These are phyloP conservation scores for Ditula angustiorana DNA, from an alignment of 2,888 invertebrate species.

Conservation along the genomic window DNA sequence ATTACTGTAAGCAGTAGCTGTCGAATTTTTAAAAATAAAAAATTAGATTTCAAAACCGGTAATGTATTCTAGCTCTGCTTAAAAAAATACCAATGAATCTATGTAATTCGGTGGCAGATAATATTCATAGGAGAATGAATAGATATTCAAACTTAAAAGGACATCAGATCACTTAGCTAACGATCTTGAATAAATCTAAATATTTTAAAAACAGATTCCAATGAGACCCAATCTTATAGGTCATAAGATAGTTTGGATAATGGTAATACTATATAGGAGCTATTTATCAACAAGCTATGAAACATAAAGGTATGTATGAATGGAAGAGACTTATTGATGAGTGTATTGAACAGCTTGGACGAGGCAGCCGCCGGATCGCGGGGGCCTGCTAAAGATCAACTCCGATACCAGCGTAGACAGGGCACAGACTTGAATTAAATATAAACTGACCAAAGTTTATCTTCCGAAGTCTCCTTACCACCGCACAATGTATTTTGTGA, in stretches of 20 bases:
- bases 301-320: slow-evolving; percentile 52
- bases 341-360: slow-evolving; percentile 59
- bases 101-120: not conserved
- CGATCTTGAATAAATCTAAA: slow-evolving; percentile 4
- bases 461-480: no score
- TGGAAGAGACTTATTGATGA: slow-evolving; percentile 64
- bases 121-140: not conserved
- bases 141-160: not conserved
- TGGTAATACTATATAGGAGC: slow-evolving; percentile 26
- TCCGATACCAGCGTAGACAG: slow-evolving; percentile 27
- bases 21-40: no score
- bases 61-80: no score
- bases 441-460: no score
- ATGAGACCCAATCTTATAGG: slow-evolving; percentile 15
- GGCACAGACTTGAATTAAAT: not conserved
- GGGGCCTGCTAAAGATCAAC: slow-evolving; percentile 56
- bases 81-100: no score
- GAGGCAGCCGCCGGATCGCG: slow-evolving; percentile 62
- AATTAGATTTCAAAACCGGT: no score
- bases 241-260: slow-evolving; percentile 17
- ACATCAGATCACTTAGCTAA: not conserved
- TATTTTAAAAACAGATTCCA: not conserved
- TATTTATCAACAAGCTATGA: slow-evolving; percentile 34
- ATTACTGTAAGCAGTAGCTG: no score
- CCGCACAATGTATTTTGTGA: no score